A percentile compares a stretch with the other conserved stretches of the same genome.
Evolutionary conservation across 2,113 vertebrate species (phyloP).

Genomic region (Euleptes europaea): DNA sequence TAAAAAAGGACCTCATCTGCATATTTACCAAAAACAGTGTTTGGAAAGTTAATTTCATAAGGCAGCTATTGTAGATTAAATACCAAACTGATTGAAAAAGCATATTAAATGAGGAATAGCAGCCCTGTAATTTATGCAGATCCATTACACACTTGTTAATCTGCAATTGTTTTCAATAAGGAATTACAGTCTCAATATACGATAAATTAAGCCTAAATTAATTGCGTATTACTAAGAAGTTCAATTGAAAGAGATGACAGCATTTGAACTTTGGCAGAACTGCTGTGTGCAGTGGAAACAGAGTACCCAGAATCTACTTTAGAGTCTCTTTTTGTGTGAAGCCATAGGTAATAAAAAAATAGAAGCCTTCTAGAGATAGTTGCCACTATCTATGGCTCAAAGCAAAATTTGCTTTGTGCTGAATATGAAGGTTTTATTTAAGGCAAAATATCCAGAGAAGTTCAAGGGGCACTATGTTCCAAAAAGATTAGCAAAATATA

Average conservation of each 20-base stretch:
- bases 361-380: not conserved
- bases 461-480: too few species aligned
- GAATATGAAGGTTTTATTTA: not conserved
- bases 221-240: not conserved
- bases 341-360: not conserved
- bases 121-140: constrained; percentile 12
- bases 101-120: constrained; percentile 23
- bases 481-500: not conserved
- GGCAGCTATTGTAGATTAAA: constrained; percentile 16
- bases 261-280: not conserved
- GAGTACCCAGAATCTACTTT: not conserved
- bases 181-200: not conserved
- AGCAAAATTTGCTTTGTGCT: not conserved
- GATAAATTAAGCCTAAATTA: constrained; percentile 11
- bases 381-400: not conserved
- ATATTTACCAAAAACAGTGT: not conserved
- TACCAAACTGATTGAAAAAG: constrained; percentile 17
- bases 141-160: not conserved
- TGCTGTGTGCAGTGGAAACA: not conserved
- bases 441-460: not conserved
- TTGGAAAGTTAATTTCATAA: not conserved
- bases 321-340: not conserved
- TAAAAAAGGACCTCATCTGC: constrained; percentile 16
- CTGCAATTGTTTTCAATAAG: constrained; percentile 25
- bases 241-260: constrained; percentile 22